A percentile compares a stretch with the other conserved stretches of the same genome.
phyloP scores from a whole-genome alignment of 2,113 vertebrate genomes.

The Tachycineta bicolor region DNA sequence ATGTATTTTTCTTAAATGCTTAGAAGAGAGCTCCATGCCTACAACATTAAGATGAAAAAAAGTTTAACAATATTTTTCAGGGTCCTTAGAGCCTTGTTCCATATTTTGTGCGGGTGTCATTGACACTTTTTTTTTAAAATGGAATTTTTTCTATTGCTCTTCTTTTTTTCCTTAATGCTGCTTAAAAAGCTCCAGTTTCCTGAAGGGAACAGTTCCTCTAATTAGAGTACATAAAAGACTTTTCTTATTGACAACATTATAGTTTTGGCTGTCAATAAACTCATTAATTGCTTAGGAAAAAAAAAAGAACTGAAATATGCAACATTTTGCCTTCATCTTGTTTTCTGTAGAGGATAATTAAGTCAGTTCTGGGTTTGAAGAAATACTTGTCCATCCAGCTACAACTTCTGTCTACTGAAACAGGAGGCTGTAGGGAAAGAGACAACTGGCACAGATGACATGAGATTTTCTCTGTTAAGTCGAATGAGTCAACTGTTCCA shows the following conservation, averaged over 20 bases:
- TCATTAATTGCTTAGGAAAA: not conserved
- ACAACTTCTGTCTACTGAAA: not conserved
- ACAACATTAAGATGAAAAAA: not conserved
- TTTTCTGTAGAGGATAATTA: slow-evolving; percentile 19
- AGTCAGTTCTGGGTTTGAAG: not conserved
- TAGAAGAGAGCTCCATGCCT: not conserved
- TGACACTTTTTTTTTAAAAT: not conserved
- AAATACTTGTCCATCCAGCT: not conserved
- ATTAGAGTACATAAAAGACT: slow-evolving; percentile 1
- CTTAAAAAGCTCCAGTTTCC: not conserved
- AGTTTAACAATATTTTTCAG: not conserved
- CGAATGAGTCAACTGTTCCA: not conserved
- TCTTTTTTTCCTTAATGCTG: not conserved
- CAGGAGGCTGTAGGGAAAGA: not conserved
- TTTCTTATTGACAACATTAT: not conserved
- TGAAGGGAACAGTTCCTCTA: slow-evolving; percentile 5
- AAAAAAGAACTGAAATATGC: not conserved
- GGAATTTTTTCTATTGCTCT: not conserved
- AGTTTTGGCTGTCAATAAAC: slow-evolving; percentile 31
- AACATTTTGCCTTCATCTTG: not conserved
- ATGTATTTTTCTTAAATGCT: not conserved
- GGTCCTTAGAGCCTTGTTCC: not conserved
- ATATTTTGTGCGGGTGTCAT: not conserved
- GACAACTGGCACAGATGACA: not conserved
- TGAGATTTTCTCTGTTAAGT: not conserved